Evolutionary conservation across 2,797 vertebrate genomes (phyloP), one percentile per base, ranked within the genome.

Genomic region (Austrolebias charrua): DNA sequence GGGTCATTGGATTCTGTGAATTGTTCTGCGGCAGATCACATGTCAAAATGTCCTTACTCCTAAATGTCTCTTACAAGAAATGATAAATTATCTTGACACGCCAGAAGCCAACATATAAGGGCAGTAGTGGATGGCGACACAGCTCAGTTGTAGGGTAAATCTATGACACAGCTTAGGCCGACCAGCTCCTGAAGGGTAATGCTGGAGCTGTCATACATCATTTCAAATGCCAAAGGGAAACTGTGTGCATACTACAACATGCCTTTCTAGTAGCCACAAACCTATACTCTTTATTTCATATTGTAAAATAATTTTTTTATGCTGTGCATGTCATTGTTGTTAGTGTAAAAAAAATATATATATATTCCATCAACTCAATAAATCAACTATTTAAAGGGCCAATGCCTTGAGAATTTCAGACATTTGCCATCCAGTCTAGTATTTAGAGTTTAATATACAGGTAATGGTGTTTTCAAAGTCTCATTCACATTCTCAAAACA

Each of bases 281-380:
- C 57, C 68, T 67, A 7, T 53, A 61, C 57, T 48, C 53, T 75
- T 81, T 66, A 56, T 75, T 78, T 83, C 80, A 77, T 65, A 74
- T 73, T 80, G 66, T 51, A 81, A 77, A 42, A 64, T 55, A 76
- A 66, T 75, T 71, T 62, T 75, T 85, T 85, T 61, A 87, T 83
- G 84, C 54, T 81, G 83, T 74, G 84, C 54, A 66, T 75, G 5
- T 75, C 81, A 74, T 81, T 69, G 73, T 72, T 54, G 55, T 76
- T 73, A 75, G 64, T 81, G 55, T 67, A 69, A 50, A 56, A 14
- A 0, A 11, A 54, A 73, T 73, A 24, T 60, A 64, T 16, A 44
- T 82, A 68, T 76, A 59, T 78, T 74, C 83, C 87, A 90, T 87
- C 81, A 83, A 71, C 73, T 79, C 78, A 72, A 89, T 88, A 84